Evolutionary conservation across 2,113 vertebrate species (phyloP), one percentile per base, ranked within the genome.

Genomic region (Ranitomeya imitator): DNA sequence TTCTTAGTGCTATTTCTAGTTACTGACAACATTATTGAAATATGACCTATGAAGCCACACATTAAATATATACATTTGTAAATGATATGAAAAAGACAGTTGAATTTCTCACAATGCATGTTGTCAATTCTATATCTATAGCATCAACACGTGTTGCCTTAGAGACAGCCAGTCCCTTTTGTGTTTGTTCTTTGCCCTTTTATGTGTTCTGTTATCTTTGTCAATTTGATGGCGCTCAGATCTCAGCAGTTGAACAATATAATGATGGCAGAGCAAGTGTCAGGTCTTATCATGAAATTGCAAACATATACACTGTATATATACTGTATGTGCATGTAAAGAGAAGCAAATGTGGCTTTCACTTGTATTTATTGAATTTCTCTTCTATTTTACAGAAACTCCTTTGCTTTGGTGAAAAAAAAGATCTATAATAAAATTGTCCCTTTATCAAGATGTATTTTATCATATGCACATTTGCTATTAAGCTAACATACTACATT

Each of bases 191-290:
- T 67, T 69, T 85, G 74, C 73, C 87, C 81, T 88, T 88, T 84
- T 74, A 85, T 88, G 87, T 88, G 57, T 79, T 88, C 73, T 85
- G 81, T 89, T 89, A 89, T 89, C 87, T 88, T 84, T 89, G 87
- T 55, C 82, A 89, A 84, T 88, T 88, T 88, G 73, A 88, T 76
- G 69, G 55, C 51, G 55, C 80, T 83, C 79, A 83, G 59, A 85
- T 89, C 81, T 89, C 87, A 85, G 87, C 87, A 79, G 87, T 78
- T 89, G 82, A 89, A 79, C 82, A 89, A 89, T 89, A 89, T 89
- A 89, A 89, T 89, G 87, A 89, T 89, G 74, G 87, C 26, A 85
- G 60, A 85, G 87, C 81, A 89, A 89, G 80, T 85, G 81, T 77
- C 61, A 54, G 59, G 71, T 88, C 87, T 89, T 85, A 79, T 89